These are phyloP conservation scores for Alfaro cultratus DNA, from an alignment of 2,797 vertebrate genomes.

Conservation along the genomic window DNA sequence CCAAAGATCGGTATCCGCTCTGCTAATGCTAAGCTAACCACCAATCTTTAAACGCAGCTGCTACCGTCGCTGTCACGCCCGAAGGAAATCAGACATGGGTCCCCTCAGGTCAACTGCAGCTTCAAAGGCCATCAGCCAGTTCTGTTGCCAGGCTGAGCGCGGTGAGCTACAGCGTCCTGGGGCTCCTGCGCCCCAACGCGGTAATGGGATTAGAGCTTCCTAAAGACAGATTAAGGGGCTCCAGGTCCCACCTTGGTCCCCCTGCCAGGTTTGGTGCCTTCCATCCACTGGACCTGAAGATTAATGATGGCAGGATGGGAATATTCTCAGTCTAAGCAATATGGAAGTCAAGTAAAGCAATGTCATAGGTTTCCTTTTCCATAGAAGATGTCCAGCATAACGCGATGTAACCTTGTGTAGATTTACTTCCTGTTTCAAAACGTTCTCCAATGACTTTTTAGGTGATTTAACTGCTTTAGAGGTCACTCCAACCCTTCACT, in stretches of 20 bases:
- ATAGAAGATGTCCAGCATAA: neutral
- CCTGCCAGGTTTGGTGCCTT: constrained; percentile 55
- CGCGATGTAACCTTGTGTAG: neutral
- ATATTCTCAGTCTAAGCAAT: constrained; percentile 19
- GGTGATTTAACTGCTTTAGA: neutral
- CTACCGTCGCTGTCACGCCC: constrained; percentile 35
- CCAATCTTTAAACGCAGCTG: constrained; percentile 25
- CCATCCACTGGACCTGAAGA: constrained; percentile 36
- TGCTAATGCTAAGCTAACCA: constrained; percentile 23
- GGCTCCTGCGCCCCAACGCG: constrained; percentile 53
- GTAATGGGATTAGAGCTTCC: constrained; percentile 74
- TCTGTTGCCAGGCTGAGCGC: constrained; percentile 56
- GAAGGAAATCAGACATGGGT: constrained; percentile 45
- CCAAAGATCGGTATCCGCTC: constrained; percentile 3
- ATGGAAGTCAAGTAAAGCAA: neutral
- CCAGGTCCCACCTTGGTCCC: constrained; percentile 56
- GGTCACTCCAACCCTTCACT: neutral
- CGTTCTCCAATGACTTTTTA: neutral
- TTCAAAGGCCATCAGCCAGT: constrained; percentile 59
- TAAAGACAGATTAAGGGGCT: constrained; percentile 72
- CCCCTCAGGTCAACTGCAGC: constrained; percentile 59
- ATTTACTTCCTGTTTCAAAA: neutral
- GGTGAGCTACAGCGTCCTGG: constrained; percentile 62
- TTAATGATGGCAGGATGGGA: constrained; percentile 50
- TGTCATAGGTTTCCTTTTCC: neutral